phyloP scores from a whole-genome alignment of 2,888 invertebrate species.

The Pollenia labialis region DNA sequence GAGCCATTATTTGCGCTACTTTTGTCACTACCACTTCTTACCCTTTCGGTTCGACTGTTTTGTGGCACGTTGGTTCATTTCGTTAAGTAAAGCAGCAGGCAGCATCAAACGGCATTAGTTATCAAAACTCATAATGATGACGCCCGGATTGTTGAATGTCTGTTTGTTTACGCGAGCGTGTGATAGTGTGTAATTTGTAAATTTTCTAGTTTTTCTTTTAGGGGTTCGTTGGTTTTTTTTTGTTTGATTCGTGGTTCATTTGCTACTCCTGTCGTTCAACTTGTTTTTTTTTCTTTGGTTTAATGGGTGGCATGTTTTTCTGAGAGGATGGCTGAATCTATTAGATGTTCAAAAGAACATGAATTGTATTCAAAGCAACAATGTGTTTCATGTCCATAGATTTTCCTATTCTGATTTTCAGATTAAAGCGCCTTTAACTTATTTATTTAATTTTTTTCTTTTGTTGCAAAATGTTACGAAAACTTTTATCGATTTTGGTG shows the following conservation, averaged over 20 bases:
- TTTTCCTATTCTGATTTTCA: constrained; percentile 36
- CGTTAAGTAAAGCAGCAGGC: constrained; percentile 50
- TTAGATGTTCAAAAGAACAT: not conserved
- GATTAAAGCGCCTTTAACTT: constrained; percentile 39
- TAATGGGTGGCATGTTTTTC: constrained; percentile 37
- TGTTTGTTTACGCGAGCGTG: constrained; percentile 15
- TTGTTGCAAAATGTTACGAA: constrained; percentile 44
- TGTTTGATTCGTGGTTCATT: constrained; percentile 61
- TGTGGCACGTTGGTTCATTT: constrained; percentile 44
- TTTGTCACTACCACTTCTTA: constrained; percentile 49
- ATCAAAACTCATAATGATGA: constrained; percentile 60
- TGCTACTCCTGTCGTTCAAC: constrained; percentile 44
- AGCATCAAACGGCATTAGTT: constrained; percentile 50
- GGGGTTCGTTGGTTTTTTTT: constrained; percentile 36
- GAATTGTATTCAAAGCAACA: constrained; percentile 49
- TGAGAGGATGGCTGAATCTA: not conserved
- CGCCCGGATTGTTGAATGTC: constrained; percentile 59
- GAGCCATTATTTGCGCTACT: constrained; percentile 58
- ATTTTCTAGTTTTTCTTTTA: constrained; percentile 50
- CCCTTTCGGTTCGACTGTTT: constrained; percentile 46
- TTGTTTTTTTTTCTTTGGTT: constrained; percentile 38
- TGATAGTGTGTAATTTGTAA: constrained; percentile 10
- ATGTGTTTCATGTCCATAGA: constrained; percentile 22
- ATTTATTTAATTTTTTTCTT: constrained; percentile 37
- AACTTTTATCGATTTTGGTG: constrained; percentile 45